Evolutionary conservation across 1,140 invertebrate species (phyloP), one percentile per base, ranked within the genome.

Genomic region (Drosophila nasuta): DNA sequence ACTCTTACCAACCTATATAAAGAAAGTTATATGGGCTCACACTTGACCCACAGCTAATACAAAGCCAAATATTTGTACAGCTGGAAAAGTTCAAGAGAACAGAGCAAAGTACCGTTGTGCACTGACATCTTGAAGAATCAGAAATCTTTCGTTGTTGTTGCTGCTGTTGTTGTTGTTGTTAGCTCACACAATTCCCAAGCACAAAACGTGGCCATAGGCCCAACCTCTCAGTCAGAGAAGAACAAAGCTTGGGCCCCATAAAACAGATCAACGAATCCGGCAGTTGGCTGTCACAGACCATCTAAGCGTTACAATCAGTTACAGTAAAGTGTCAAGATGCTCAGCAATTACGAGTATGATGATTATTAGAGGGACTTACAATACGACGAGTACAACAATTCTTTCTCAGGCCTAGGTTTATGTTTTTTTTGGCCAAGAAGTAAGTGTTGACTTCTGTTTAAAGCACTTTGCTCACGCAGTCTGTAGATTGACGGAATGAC

Each of bases 241-340:
- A n/a, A 38, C 38, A 46, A 10, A 48, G 20, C 65, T 45, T 25
- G 30, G 38, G 38, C 48, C 66, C 48, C 66, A 63, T 70, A 57
- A 75, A 63, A 70, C 72, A 70, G 59, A 62, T 75, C 72, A 75
- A 62, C 73, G 52, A 51, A 45, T 54, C 35, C 20, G 51, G 28
- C 25, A 67, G 30, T 41, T 15, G 30, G 30, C 60, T 41, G 33
- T 54, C 30, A 4, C 65, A 58, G 49, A 58, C 48, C 62, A 59
- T 64, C 73, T 64, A 45, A 60, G 67, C 77, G 67, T 77, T 72
- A 79, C 68, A 79, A 79, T 79, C 77, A 59, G 77, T 73, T 77
- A 77, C 74, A 77, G 74, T 73, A 77, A 77, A 79, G 75, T 81
- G 78, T 81, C 78, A 81, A 77, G 78, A 81, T 81, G 75, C 75